Evolutionary conservation across 2,113 vertebrate genomes (phyloP).

Genomic region (Stercorarius parasiticus): DNA sequence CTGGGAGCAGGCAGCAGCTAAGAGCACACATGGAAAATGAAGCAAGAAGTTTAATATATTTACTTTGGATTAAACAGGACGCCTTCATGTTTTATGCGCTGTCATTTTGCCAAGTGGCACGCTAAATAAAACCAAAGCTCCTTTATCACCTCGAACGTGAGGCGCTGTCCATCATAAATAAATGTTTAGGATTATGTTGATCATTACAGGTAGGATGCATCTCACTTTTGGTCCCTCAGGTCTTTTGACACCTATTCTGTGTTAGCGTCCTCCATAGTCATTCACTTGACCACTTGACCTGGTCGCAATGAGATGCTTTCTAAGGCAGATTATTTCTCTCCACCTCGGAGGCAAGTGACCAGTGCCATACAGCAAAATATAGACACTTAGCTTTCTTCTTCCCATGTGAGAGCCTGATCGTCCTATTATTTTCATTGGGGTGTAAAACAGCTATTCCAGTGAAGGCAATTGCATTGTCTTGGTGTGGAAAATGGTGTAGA

Average conservation of each 20-base stretch:
- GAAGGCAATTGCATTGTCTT: not conserved
- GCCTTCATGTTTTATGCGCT: fast-evolving
- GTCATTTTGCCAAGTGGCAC: not conserved
- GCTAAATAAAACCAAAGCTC: not conserved
- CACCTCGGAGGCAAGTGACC: not conserved
- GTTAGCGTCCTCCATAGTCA: not conserved
- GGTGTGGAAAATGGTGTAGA: not conserved
- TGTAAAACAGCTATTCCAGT: not conserved
- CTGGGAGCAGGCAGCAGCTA: not conserved
- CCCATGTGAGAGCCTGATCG: not conserved
- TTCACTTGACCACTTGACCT: not conserved
- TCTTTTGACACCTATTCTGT: not conserved
- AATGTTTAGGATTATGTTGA: not conserved
- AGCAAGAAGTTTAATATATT: not conserved
- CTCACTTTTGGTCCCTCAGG: not conserved
- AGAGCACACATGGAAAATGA: fast-evolving
- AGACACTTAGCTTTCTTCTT: not conserved
- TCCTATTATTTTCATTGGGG: not conserved
- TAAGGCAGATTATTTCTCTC: not conserved
- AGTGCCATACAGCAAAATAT: not conserved
- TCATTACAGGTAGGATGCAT: not conserved
- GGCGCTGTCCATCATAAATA: not conserved
- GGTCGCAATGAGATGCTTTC: not conserved
- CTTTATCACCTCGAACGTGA: not conserved
- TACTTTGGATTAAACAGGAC: not conserved